phyloP scores from a whole-genome alignment of 2,888 invertebrate genomes.

The Mactromeris polynyma region DNA sequence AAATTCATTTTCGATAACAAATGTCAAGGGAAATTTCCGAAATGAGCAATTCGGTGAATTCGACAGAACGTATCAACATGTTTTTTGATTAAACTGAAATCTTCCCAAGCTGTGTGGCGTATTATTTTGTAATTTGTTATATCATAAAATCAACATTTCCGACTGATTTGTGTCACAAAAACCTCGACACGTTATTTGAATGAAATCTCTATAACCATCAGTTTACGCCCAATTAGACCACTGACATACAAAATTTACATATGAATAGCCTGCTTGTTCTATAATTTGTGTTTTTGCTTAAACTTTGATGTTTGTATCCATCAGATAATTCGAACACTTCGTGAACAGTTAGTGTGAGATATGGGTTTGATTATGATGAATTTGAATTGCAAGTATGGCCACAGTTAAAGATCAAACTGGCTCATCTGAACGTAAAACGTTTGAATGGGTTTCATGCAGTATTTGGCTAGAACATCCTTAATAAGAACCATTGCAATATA shows the following conservation, averaged over 20 bases:
- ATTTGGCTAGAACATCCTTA: too few species aligned
- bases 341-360: too few species aligned
- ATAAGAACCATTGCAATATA: too few species aligned
- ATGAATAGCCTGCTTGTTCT: background rate
- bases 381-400: too few species aligned
- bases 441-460: too few species aligned
- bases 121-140: background rate
- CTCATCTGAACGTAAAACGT: too few species aligned
- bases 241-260: background rate
- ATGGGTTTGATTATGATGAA: too few species aligned
- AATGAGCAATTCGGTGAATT: background rate
- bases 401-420: too few species aligned
- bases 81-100: background rate
- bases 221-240: conserved; percentile 12
- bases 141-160: conserved; percentile 15
- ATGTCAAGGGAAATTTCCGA: too few species aligned
- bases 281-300: background rate
- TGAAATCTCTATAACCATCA: background rate
- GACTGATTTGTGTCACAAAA: conserved; percentile 17
- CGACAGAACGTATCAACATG: background rate
- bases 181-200: background rate
- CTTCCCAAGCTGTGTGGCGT: background rate
- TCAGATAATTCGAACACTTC: too few species aligned
- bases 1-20: too few species aligned
- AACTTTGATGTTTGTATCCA: background rate